Percentiles rank a stretch among this genome's conserved stretches.
Conservation (phyloP, 2,888 invertebrate species). For the Lithophane socia region DNA sequence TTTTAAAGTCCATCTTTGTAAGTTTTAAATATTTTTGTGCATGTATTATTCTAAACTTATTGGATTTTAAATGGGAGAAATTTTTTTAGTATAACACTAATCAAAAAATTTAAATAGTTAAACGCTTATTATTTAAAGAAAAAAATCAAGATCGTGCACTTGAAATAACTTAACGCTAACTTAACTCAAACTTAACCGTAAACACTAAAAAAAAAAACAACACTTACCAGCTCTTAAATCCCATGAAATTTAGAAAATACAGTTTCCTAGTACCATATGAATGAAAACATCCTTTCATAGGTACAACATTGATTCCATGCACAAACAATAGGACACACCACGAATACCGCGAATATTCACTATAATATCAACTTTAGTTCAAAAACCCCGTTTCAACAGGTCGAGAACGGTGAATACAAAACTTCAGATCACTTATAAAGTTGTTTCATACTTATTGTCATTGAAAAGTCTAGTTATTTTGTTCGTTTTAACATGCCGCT, state of each 20-base stretch:
- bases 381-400: conserved; percentile 37
- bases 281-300: conserved; percentile 85
- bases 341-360: conserved; percentile 78
- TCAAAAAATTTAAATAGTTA: not conserved
- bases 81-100: not conserved
- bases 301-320: conserved; percentile 80
- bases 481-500: conserved; percentile 72
- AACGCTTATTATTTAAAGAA: not conserved
- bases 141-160: not conserved
- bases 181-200: conserved; percentile 29
- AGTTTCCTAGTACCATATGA: conserved; percentile 77
- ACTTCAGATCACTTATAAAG: conserved; percentile 50
- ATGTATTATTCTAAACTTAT: not conserved
- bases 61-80: not conserved
- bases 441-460: conserved; percentile 71
- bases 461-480: conserved; percentile 74
- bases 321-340: conserved; percentile 83
- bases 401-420: conserved; percentile 14
- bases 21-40: not conserved
- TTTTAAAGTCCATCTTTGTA: not conserved
- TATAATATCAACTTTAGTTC: conserved; percentile 57
- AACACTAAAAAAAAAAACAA: conserved; percentile 11
- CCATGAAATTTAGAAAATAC: conserved; percentile 83
- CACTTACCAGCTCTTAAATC: conserved; percentile 84
- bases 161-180: conserved; percentile 23